Evolutionary conservation across 2,888 invertebrate species (phyloP), one percentile per base, ranked within the genome.

Genomic region (Cactoblastis cactorum): DNA sequence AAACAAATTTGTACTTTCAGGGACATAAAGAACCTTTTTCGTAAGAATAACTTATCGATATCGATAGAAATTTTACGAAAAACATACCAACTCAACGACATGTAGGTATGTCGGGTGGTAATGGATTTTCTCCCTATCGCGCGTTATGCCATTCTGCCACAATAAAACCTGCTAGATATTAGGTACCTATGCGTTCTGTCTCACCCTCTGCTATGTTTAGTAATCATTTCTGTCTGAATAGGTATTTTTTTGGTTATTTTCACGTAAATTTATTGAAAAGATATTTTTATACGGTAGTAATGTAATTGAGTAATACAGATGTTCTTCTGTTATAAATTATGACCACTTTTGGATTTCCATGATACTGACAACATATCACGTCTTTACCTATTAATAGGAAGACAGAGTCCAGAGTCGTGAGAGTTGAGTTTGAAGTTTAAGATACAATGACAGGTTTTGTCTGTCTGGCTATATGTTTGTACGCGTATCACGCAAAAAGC

Each of bases 51-150:
- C 41, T 19, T 15, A 54, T 57, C 62, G 63, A 65, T 59, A 63
- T 62, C 61, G 59, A 63, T 33, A 63, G 15, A 11, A 34, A 37
- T 6, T 24, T 18, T 12, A 14, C 14, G 38, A 15, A 35, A 45
- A 18, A 51, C 58, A 50, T 50, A 58, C 51, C 56, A 59, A 46
- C 8, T 41, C 51, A 32, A 33, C 59, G 43, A 43, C 43, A 43
- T 32, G 62, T 66, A 67, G 57, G 59, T 67, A 62, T 58, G 60
- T 43, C 62, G 51, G 61, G 53, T 28, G 61, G 75, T 81, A 81
- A 81, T 81, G 79, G 77, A 77, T 76, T 77, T 73, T 79, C 79
- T 72, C 62, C 65, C 71, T 72, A 63, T 72, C n/a, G n/a, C 48
- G 39, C 50, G 51, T 51, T 51, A 47, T 52, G 49, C 50, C 49